phyloP scores from a whole-genome alignment of 2,113 vertebrate species.

The Sphaerodactylus townsendi region DNA sequence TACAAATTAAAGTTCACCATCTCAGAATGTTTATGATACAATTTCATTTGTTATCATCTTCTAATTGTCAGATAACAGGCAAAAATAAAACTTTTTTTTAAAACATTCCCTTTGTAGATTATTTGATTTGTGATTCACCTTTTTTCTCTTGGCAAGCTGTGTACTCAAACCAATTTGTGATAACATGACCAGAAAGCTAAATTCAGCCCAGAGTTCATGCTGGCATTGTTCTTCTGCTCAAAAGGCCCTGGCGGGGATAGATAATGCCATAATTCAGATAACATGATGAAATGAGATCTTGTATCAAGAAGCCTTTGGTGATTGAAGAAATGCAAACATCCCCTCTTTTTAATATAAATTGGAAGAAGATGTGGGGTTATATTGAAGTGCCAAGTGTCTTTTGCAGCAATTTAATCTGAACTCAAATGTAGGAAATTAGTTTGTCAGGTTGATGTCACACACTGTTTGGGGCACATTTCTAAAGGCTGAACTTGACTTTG shows the following conservation, averaged over 20 bases:
- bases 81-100: constrained; percentile 50
- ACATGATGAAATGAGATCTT: constrained; percentile 55
- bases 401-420: constrained; percentile 8
- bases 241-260: constrained; percentile 46
- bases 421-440: not conserved
- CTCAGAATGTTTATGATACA: constrained; percentile 39
- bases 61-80: constrained; percentile 39
- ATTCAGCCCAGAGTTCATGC: constrained; percentile 58
- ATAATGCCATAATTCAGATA: constrained; percentile 45
- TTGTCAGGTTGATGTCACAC: not conserved
- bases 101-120: constrained; percentile 35
- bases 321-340: constrained; percentile 48
- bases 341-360: constrained; percentile 38
- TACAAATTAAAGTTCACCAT: constrained; percentile 31
- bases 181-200: constrained; percentile 62
- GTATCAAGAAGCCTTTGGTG: constrained; percentile 43
- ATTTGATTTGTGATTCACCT: constrained; percentile 64
- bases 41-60: constrained; percentile 58
- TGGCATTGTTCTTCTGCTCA: constrained; percentile 53
- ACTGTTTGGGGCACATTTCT: not conserved
- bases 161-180: constrained; percentile 64
- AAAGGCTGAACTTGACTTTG: constrained; percentile 41
- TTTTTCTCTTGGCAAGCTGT: constrained; percentile 36
- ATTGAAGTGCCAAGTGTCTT: constrained; percentile 1
- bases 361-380: constrained; percentile 7